Base-by-base conservation (phyloP, 1,140 invertebrate genomes). In the Camponotus pennsylvanicus region DNA sequence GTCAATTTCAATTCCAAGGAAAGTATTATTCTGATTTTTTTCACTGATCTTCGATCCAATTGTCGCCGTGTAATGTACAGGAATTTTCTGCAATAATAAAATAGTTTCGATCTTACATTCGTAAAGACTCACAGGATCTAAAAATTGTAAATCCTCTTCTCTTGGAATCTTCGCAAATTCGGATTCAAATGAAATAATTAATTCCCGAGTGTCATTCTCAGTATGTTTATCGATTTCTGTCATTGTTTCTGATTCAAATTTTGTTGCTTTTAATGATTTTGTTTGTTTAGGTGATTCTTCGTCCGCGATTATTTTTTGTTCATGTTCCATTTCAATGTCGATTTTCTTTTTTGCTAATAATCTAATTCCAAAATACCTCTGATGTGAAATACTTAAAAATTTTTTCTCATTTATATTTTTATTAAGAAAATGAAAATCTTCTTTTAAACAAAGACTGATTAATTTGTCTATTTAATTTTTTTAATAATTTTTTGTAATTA, bases 61-160 rank as follows among this genome's bases (percentile, higher is more conserved):
- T 66, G 40, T 55, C 11, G 11, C 2, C 11, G 15, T 1, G 8
- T 57, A 18, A 32, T 15, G 18, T 18, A 55, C 32, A 2, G 88
- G 9, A 21, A 91, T 76, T 66, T 37, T 85, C 42, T 89, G 37
- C 8, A 92, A 15, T n/a, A 88, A 40, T 7, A 34, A 32, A 49
- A 93, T 86, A 1, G 69, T 75, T 27, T 92, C 84, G 4, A 94
- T 76, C 70, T 92, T 94, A 55, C 79, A 86, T 34, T 94, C 93
- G 70, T 92, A 93, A 52, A 82, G 70, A 63, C 73, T 90, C 34
- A 92, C 87, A 63, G 64, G 37, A 69, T 93, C 92, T 70, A 93
- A 45, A 18, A 11, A 63, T 34, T 90, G 63, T 7, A 93, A 49
- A 57, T 40, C 77, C 7, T 91, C 89, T 6, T 83, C 69, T 18